Evolutionary conservation across 37 sponge, comb jelly and placozoan genomes (phyloP).

Genomic region (Spongilla lacustris): DNA sequence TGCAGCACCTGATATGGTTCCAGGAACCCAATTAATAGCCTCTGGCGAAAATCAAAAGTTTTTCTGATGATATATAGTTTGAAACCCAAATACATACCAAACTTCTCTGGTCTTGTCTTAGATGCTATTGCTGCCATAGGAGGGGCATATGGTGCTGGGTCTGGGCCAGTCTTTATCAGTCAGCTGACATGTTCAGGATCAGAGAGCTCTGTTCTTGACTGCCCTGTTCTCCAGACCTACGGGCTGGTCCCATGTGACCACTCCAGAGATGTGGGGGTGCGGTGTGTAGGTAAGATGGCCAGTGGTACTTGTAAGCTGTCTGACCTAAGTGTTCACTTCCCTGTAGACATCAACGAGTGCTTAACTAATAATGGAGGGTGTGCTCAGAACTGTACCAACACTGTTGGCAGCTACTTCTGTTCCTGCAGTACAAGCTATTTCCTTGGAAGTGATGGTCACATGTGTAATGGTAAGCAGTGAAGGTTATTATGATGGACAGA

Average conservation of each 20-base stretch:
- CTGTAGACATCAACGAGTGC: constrained; percentile 54
- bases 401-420: constrained; percentile 40
- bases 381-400: constrained; percentile 50
- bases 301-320: not conserved
- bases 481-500: not conserved
- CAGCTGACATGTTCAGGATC: not conserved
- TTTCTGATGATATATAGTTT: too few relatives aligned
- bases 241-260: constrained; percentile 32
- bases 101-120: not conserved
- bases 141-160: constrained; percentile 18
- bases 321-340: not conserved
- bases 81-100: not conserved
- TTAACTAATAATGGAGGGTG: constrained; percentile 26
- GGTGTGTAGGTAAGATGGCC: constrained; percentile 36
- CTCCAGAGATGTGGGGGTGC: constrained; percentile 27
- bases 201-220: constrained; percentile 8
- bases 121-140: not conserved
- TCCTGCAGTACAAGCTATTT: constrained; percentile 6
- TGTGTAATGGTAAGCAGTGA: constrained; percentile 35
- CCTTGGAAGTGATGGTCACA: not conserved
- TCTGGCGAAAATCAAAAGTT: too few relatives aligned
- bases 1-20: too few relatives aligned
- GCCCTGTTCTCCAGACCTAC: not conserved
- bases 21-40: too few relatives aligned
- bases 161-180: constrained; percentile 13